Evolutionary conservation across 2,888 invertebrate species (phyloP).

Genomic region (Candidula unifasciata): DNA sequence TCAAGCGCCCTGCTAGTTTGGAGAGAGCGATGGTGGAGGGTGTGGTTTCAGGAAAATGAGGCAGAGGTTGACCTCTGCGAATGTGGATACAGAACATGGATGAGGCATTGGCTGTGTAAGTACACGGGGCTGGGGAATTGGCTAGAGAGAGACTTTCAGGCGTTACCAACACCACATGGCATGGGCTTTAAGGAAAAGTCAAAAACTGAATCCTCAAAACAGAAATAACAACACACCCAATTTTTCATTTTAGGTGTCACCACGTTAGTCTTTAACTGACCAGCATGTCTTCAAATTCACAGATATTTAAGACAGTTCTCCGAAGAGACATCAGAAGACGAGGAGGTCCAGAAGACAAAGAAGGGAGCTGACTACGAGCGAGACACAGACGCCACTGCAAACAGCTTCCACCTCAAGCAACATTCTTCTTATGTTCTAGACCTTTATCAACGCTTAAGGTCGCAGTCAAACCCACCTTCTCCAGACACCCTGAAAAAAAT

Average conservation of each 20-base stretch:
- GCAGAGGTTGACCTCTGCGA: too few relatives aligned
- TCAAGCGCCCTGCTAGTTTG: too few relatives aligned
- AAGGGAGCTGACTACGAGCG: constrained; percentile 1
- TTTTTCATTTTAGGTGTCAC: neutral
- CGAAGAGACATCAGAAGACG: constrained; percentile 48
- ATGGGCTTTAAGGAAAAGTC: too few relatives aligned
- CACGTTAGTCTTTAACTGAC: neutral
- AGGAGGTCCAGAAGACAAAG: constrained; percentile 31
- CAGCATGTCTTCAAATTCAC: neutral
- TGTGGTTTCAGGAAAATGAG: too few relatives aligned
- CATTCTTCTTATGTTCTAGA: constrained; percentile 70
- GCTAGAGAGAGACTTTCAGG: too few relatives aligned
- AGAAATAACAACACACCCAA: too few relatives aligned
- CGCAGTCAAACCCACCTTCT: constrained; percentile 68
- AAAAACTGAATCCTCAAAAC: too few relatives aligned
- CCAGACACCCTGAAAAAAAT: constrained; percentile 68
- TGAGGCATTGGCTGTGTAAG: too few relatives aligned
- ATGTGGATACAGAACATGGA: too few relatives aligned
- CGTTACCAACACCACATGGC: too few relatives aligned
- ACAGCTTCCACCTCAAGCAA: constrained; percentile 68
- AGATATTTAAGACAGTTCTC: constrained; percentile 23
- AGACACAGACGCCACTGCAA: constrained; percentile 58
- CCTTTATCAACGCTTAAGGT: constrained; percentile 70
- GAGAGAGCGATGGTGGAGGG: too few relatives aligned
- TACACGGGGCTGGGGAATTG: too few relatives aligned